These are phyloP conservation scores for Microplitis mediator DNA, from an alignment of 1,140 invertebrate genomes.

Conservation along the genomic window DNA sequence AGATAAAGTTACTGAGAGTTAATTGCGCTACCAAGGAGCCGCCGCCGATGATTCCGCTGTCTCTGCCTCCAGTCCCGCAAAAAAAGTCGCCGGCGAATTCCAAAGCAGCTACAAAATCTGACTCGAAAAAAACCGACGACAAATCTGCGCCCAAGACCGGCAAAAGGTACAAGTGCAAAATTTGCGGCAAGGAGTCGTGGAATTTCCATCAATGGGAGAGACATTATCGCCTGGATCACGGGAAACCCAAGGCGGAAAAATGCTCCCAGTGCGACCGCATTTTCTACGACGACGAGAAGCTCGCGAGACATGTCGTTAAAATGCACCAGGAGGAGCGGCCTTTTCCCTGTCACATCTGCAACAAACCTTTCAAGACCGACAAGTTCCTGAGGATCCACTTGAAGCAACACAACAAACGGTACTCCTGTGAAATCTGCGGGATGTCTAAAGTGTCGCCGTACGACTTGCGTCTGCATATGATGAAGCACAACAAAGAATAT, in stretches of 20 bases:
- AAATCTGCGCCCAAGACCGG: neutral
- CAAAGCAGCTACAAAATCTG: too few relatives aligned
- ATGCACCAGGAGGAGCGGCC: conserved; percentile 47
- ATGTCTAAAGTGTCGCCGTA: conserved; percentile 61
- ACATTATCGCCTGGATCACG: conserved; percentile 15
- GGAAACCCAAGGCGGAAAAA: neutral
- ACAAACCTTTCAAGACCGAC: conserved; percentile 66
- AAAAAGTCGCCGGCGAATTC: too few relatives aligned
- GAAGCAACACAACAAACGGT: conserved; percentile 72
- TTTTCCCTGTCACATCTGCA: conserved; percentile 58
- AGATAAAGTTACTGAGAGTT: too few relatives aligned
- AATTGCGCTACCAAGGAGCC: too few relatives aligned
- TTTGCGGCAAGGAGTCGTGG: conserved; percentile 32
- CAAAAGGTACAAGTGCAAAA: neutral
- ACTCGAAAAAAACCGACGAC: too few relatives aligned
- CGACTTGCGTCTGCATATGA: conserved; percentile 42
- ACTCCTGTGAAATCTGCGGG: conserved; percentile 84
- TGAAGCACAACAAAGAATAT: conserved; percentile 51
- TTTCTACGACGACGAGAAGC: conserved; percentile 31
- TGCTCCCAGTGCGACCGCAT: conserved; percentile 24
- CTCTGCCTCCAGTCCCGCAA: too few relatives aligned
- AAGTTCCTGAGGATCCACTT: conserved; percentile 53
- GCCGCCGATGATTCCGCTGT: too few relatives aligned
- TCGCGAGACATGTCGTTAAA: conserved; percentile 35
- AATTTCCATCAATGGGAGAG: conserved; percentile 28